Evolutionary conservation across 1,140 invertebrate species (phyloP), one percentile per base, ranked within the genome.

Genomic region (Hyles euphorbiae): DNA sequence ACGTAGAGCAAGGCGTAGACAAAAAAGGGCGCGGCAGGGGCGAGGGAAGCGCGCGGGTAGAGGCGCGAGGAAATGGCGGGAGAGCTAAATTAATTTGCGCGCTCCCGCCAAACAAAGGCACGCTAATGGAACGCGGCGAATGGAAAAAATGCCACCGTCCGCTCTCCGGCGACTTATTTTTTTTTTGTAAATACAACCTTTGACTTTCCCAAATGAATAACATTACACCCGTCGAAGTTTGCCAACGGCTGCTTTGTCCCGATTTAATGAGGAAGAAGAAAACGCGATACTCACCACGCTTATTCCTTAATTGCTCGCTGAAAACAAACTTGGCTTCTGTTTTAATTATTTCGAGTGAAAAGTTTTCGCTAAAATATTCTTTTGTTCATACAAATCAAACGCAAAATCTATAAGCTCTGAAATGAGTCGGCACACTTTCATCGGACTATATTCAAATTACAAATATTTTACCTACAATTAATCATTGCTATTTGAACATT

Each of bases 11-110:
- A 84, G 76, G 80, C 83, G 78, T 87, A 88, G 86, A 87, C 86
- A 87, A 88, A 79, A 74, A 78, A 81, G 76, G 80, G 81, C 78
- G 73, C 74, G 78, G 77, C 63, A 68, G 76, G 82, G 74, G 78
- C 60, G 70, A 58, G 69, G 67, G 61, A 64, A 71, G 69, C 53
- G 66, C 56, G 74, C 73, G 72, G 70, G 77, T 62, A 70, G 73
- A 67, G 73, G 70, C 69, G 74, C 68, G 76, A 78, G 86, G 81
- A 85, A 88, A 88, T 88, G 83, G 83, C 83, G 85, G 85, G 81
- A 86, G 81, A 87, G 86, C 83, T 88, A 88, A 88, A 88, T 87
- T 88, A 88, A 88, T 88, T 87, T 88, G 85, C 85, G 83, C 85
- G 83, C 83, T 84, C 78, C 85, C 85, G 83, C 85, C 85, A 88